Conservation (phyloP, 2,888 invertebrate species). For the Nymphalis polychloros region DNA sequence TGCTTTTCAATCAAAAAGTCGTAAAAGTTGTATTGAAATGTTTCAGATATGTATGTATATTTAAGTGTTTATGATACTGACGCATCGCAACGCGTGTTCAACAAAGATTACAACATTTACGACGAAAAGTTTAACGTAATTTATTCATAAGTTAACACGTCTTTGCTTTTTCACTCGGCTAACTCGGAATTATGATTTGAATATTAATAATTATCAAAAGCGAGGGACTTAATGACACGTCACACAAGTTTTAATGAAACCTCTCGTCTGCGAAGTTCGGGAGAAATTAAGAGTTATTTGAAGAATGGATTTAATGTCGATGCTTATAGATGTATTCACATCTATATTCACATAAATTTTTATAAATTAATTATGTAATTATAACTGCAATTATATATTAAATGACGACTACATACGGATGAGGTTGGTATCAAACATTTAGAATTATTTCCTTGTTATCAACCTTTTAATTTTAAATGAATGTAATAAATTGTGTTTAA, state of each 20-base stretch:
- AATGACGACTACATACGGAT: neutral
- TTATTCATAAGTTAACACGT: conserved; percentile 72
- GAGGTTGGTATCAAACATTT: no score
- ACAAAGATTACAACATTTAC: conserved; percentile 41
- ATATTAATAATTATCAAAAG: conserved; percentile 74
- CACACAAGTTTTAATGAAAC: conserved; percentile 79
- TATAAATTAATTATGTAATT: conserved; percentile 1
- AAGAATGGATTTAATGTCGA: conserved; percentile 59
- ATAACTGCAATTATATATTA: neutral
- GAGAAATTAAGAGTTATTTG: conserved; percentile 66
- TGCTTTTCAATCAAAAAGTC: conserved; percentile 12
- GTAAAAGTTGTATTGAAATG: neutral
- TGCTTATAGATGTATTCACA: conserved; percentile 24
- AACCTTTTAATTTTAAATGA: no score
- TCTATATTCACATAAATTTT: conserved; percentile 12
- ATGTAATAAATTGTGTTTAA: no score
- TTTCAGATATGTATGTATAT: neutral
- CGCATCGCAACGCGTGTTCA: conserved; percentile 26
- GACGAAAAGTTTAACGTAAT: conserved; percentile 48
- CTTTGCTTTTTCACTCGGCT: conserved; percentile 68
- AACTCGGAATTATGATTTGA: conserved; percentile 72
- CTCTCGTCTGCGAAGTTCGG: conserved; percentile 67
- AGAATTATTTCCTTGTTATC: no score
- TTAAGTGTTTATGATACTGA: neutral
- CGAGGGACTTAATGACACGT: conserved; percentile 75